A percentile compares a stretch with the other conserved stretches of the same genome.
Evolutionary conservation across 2,888 invertebrate genomes (phyloP).

Genomic region (Hyalella azteca): DNA sequence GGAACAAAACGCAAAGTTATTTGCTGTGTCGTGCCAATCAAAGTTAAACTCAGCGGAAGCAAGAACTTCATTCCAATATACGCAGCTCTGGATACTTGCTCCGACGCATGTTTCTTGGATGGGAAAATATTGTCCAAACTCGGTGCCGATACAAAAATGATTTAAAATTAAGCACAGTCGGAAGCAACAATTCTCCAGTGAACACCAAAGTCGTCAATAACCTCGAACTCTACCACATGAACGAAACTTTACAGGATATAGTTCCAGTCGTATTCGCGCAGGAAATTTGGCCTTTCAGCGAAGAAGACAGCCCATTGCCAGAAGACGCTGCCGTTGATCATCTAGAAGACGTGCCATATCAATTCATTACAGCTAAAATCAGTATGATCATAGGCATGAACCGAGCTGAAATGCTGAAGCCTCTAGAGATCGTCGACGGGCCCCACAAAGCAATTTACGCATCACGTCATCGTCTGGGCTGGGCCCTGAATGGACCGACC

Average conservation of each 20-base stretch:
- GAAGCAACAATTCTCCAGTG: neutral
- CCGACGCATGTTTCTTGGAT: neutral
- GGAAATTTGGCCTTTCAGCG: no score
- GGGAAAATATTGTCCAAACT: neutral
- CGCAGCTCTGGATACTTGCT: neutral
- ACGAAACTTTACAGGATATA: neutral
- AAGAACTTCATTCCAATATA: neutral
- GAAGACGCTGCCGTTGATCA: no score
- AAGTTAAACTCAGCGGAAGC: neutral
- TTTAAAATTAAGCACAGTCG: neutral
- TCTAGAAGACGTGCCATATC: no score
- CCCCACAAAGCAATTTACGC: neutral
- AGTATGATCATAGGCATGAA: neutral
- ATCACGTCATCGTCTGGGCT: neutral
- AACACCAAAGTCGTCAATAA: neutral
- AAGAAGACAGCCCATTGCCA: no score
- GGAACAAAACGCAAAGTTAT: neutral
- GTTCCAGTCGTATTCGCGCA: neutral
- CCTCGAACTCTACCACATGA: neutral
- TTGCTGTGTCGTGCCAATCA: neutral
- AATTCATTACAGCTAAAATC: no score
- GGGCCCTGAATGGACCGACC: constrained; percentile 14
- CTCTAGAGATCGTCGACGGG: neutral
- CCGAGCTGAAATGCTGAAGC: neutral
- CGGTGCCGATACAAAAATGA: neutral